A percentile compares a stretch with the other conserved stretches of the same genome.
Evolutionary conservation across 2,888 invertebrate genomes (phyloP).

Genomic region (Acanthosepion pharaonis): DNA sequence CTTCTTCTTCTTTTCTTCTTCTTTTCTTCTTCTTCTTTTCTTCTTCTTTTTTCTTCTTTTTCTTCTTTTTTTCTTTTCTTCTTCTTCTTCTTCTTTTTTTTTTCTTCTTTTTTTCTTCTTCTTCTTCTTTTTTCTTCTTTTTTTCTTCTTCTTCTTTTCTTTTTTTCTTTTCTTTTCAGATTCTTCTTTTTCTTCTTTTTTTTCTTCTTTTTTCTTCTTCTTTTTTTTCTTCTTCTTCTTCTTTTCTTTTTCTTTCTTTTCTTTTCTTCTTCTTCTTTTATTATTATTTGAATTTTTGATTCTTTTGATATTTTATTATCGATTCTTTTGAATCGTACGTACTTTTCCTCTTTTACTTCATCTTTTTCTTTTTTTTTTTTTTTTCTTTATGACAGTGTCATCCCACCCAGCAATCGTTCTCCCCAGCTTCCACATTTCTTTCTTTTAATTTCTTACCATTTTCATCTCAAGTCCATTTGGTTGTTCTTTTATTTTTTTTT

Average conservation of each 20-base stretch:
- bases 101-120: neutral
- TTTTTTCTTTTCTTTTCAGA: neutral
- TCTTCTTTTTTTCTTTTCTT: neutral
- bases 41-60: neutral
- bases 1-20: neutral
- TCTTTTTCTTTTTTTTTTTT: too few species aligned
- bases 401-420: too few species aligned
- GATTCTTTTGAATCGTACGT: too few species aligned
- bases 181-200: neutral
- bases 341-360: too few species aligned
- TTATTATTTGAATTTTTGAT: neutral
- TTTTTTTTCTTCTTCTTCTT: too few species aligned
- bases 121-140: neutral
- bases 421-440: neutral
- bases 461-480: neutral
- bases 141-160: neutral
- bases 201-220: neutral
- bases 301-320: too few species aligned
- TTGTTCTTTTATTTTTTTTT: neutral
- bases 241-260: neutral
- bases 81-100: neutral
- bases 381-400: neutral
- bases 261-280: neutral
- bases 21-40: too few species aligned
- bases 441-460: neutral